Conservation (phyloP, 1,140 invertebrate species). For the Wiebesia pumilae region DNA sequence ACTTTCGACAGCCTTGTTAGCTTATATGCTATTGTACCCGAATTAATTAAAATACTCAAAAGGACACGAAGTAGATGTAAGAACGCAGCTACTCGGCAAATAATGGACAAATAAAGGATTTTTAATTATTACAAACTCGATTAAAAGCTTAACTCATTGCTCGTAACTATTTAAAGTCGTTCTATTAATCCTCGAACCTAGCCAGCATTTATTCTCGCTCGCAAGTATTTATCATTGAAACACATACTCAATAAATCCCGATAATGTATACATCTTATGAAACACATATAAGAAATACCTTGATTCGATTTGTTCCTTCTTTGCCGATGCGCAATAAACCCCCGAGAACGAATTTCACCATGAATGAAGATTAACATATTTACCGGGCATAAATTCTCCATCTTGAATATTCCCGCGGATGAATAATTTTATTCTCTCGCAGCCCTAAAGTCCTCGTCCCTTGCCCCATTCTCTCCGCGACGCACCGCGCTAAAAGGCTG, state of each 20-base stretch:
- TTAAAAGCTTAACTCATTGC: not conserved
- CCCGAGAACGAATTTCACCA: conserved; percentile 21
- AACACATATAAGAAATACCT: conserved; percentile 10
- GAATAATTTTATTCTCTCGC: conserved; percentile 40
- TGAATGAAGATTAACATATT: conserved; percentile 50
- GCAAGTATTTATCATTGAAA: conserved; percentile 20
- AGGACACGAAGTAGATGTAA: not conserved
- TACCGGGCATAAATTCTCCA: conserved; percentile 45
- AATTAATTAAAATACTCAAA: too few species aligned
- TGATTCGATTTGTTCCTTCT: conserved; percentile 54
- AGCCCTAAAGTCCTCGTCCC: not conserved
- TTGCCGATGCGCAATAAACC: conserved; percentile 33
- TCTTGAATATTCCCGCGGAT: conserved; percentile 39
- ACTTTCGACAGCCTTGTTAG: too few species aligned
- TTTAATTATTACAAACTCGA: not conserved
- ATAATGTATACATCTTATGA: conserved; percentile 38
- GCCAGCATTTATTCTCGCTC: not conserved
- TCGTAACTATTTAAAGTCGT: not conserved
- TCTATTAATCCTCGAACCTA: not conserved
- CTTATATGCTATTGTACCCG: too few species aligned
- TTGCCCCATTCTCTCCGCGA: not conserved
- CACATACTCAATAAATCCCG: conserved; percentile 35
- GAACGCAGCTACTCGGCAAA: too few species aligned
- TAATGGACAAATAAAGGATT: not conserved
- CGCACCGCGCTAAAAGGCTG: conserved; percentile 4